Percentiles rank a stretch among this genome's conserved stretches.
These are phyloP conservation scores for Drosophila anomalipes DNA, from an alignment of 2,888 invertebrate genomes.

Conservation along the genomic window DNA sequence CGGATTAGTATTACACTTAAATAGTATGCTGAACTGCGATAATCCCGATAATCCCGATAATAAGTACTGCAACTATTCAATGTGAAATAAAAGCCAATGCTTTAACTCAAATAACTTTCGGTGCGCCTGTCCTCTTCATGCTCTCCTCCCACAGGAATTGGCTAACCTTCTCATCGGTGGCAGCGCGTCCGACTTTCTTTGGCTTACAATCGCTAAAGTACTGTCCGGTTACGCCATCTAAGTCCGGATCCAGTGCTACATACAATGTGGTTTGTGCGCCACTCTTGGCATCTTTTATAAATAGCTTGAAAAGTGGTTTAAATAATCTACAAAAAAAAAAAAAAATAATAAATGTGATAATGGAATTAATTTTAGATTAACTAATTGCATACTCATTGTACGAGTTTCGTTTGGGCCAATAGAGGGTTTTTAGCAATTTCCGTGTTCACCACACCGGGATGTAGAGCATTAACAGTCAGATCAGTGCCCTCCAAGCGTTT, in stretches of 20 bases:
- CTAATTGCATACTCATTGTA: too few species aligned
- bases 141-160: conserved; percentile 88
- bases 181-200: conserved; percentile 86
- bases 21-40: conserved; percentile 9
- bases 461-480: too few species aligned
- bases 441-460: too few species aligned
- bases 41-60: not conserved
- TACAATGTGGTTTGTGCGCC: conserved; percentile 84
- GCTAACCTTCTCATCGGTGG: conserved; percentile 85
- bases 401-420: conserved; percentile 30
- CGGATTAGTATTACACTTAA: conserved; percentile 25
- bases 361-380: too few species aligned
- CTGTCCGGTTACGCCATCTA: conserved; percentile 77
- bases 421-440: not conserved
- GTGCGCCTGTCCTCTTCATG: conserved; percentile 80
- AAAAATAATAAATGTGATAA: too few species aligned
- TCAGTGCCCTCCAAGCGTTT: too few species aligned
- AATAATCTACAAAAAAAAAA: conserved; percentile 10
- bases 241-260: conserved; percentile 83
- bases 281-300: conserved; percentile 64
- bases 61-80: conserved; percentile 9
- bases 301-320: conserved; percentile 19
- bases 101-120: conserved; percentile 21
- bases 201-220: conserved; percentile 88
- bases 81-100: conserved; percentile 33